Percentiles rank a stretch among this genome's conserved stretches.
phyloP scores from a whole-genome alignment of 2,113 vertebrate genomes.

The Himantopus leucocephalus region DNA sequence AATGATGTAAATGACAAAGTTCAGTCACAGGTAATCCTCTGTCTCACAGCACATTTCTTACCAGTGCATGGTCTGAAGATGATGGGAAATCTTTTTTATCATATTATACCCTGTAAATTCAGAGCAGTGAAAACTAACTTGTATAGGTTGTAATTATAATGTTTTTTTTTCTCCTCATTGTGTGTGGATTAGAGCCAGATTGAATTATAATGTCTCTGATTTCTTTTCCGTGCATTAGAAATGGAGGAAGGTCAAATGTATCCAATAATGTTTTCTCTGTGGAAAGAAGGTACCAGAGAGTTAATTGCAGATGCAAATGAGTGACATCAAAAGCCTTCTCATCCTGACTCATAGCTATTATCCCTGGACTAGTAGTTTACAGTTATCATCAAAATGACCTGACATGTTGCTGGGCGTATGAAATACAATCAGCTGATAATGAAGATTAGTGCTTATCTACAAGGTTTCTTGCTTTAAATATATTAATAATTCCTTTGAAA shows the following conservation, averaged over 20 bases:
- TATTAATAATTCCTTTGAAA: not conserved
- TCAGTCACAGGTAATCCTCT: slow-evolving; percentile 38
- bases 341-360: not conserved
- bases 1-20: slow-evolving; percentile 24
- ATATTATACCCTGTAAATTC: not conserved
- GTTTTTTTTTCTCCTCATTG: not conserved
- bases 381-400: not conserved
- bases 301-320: not conserved
- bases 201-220: not conserved
- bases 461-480: not conserved
- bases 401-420: not conserved
- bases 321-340: not conserved
- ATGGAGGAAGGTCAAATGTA: not conserved
- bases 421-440: not conserved
- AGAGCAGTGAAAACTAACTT: not conserved
- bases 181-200: slow-evolving; percentile 23
- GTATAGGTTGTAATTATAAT: slow-evolving; percentile 15
- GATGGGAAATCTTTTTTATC: slow-evolving; percentile 21
- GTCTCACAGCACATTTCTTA: slow-evolving; percentile 41
- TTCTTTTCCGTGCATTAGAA: slow-evolving; percentile 2
- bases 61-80: slow-evolving; percentile 41
- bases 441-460: not conserved
- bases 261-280: not conserved
- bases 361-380: not conserved
- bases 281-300: not conserved